Evolutionary conservation across 1,140 invertebrate species (phyloP), one percentile per base, ranked within the genome.

Genomic region (Polyergus mexicanus): DNA sequence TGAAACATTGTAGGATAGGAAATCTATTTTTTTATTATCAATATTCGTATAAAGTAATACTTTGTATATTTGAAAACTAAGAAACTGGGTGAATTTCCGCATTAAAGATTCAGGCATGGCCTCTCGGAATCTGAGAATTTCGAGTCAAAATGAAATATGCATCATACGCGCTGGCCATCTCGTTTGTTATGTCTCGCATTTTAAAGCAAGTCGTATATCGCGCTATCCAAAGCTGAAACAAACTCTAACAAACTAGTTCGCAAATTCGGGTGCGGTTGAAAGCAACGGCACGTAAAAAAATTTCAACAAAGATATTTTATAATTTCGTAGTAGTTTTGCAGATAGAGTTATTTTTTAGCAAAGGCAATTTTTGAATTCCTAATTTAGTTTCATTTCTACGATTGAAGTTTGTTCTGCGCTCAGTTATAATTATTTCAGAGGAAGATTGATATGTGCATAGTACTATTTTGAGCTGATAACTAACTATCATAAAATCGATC

Each of bases 121-220:
- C 47, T 69, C 77, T 56, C 32, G 28, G 25, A 44, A 69, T 11
- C n/a, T 44, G 38, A 51, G 47, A 60, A 32, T 60, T 81, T 72
- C 25, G 54, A 32, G 35, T n/a, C 8, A 10, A 41, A 72, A 83
- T 72, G 54, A 72, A 72, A 83, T 72, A 81, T 81, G 60, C 78
- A 81, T 38, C 38, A 10, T 68, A 44, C 63, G 76, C 35, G n/a
- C 63, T 56, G 54, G 38, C 78, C 41, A 74, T 72, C 78, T 74
- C 68, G 54, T 60, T 74, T 83, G 66, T 83, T 60, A 83, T 56
- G 68, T 28, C 28, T 83, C 68, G 68, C 68, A 74, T 74, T 83
- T 83, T 74, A 80, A 80, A 69, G 35, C 51, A 72, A 60, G 54
- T 83, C 25, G 13, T 60, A 81, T 44, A 74, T 72, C 38, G 78